Percentiles rank a stretch among this genome's conserved stretches.
Conservation (phyloP, 2,797 vertebrate genomes). For the Urocyon cinereoargenteus region DNA sequence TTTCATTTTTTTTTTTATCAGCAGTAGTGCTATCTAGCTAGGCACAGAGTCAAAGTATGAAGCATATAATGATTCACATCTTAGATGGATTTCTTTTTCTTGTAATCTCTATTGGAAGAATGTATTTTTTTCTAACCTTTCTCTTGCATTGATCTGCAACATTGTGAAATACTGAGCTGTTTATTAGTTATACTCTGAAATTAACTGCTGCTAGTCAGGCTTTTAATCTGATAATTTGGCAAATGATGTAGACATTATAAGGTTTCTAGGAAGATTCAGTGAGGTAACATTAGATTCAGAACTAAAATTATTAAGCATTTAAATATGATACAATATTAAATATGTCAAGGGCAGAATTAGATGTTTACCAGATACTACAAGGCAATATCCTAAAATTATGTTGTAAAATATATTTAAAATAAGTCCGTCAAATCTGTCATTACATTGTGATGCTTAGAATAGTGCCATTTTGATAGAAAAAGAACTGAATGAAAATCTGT, state of each 20-base stretch:
- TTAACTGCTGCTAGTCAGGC: background rate
- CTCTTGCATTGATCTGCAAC: background rate
- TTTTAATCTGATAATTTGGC: conserved; percentile 1
- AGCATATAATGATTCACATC: background rate
- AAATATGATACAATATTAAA: conserved; percentile 39
- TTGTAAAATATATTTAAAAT: conserved; percentile 22
- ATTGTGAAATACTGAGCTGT: background rate
- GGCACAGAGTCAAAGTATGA: background rate
- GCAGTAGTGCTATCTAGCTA: background rate
- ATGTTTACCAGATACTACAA: background rate
- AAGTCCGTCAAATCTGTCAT: background rate
- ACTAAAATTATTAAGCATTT: conserved; percentile 44
- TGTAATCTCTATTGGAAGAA: background rate
- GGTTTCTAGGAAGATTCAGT: background rate
- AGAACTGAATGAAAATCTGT: background rate
- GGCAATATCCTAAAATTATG: background rate
- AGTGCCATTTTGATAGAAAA: background rate
- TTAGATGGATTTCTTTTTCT: background rate
- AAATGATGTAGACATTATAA: background rate
- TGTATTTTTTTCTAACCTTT: background rate
- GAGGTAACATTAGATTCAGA: background rate
- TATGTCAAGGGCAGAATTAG: conserved; percentile 46
- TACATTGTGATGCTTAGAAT: conserved; percentile 22
- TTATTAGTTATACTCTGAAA: background rate
- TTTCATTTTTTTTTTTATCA: background rate